Conservation (phyloP, 2,888 invertebrate species). For the Amitus sp. region DNA sequence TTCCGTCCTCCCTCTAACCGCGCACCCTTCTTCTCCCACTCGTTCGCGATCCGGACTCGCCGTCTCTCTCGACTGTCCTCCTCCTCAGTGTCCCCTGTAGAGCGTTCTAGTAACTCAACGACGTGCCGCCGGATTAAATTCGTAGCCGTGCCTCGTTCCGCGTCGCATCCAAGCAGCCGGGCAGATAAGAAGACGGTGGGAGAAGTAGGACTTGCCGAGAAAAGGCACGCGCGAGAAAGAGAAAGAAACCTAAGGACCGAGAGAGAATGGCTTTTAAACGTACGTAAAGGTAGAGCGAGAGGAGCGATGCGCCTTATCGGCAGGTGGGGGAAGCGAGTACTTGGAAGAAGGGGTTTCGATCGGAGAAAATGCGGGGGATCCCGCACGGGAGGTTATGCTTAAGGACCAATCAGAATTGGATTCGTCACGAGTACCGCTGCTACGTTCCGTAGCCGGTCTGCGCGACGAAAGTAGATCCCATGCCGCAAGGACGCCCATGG, state of each 20-base stretch:
- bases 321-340: constrained; percentile 22
- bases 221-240: constrained; percentile 36
- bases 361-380: constrained; percentile 50
- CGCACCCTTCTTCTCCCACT: constrained; percentile 22
- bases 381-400: constrained; percentile 64
- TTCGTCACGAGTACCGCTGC: constrained; percentile 68
- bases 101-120: constrained; percentile 56
- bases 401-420: constrained; percentile 72
- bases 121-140: constrained; percentile 64
- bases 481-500: constrained; percentile 59
- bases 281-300: constrained; percentile 18
- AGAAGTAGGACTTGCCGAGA: constrained; percentile 26
- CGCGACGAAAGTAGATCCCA: constrained; percentile 58
- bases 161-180: constrained; percentile 35
- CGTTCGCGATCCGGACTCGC: constrained; percentile 13
- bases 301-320: constrained; percentile 14
- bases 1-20: constrained; percentile 17
- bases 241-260: constrained; percentile 24
- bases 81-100: constrained; percentile 59
- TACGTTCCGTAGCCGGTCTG: constrained; percentile 56
- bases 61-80: constrained; percentile 23
- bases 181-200: constrained; percentile 44
- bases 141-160: constrained; percentile 45
- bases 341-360: constrained; percentile 33
- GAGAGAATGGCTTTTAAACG: too few species aligned